These are phyloP conservation scores for Halisarca cf. caerulea DNA, from an alignment of 37 sponge, comb jelly and placozoan genomes.

Conservation along the genomic window DNA sequence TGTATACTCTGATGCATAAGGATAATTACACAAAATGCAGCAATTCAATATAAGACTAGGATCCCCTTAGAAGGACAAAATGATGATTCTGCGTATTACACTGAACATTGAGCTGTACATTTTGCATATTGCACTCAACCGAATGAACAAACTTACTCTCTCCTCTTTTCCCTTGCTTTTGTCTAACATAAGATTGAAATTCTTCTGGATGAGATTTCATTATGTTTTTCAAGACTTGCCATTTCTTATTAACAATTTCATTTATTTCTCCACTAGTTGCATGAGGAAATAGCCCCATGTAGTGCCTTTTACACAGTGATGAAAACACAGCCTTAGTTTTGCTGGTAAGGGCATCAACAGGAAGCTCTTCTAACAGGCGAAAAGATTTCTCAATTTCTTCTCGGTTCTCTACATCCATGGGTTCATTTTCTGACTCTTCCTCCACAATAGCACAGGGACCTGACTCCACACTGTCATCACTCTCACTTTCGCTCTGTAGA, in stretches of 20 bases:
- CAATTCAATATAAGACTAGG: no score
- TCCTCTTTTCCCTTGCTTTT: background rate
- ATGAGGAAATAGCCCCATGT: conserved; percentile 58
- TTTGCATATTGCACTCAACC: no score
- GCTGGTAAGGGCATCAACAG: conserved; percentile 35
- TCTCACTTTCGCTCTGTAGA: background rate
- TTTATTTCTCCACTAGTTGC: conserved; percentile 66
- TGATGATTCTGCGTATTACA: no score
- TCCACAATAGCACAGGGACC: background rate
- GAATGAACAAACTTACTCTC: conserved; percentile 10
- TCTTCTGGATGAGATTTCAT: conserved; percentile 9
- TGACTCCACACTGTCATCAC: conserved; percentile 8
- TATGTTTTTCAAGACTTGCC: conserved; percentile 51
- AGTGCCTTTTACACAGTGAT: background rate
- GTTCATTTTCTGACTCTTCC: background rate
- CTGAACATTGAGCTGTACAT: no score
- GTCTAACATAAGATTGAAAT: background rate
- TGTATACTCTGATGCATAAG: no score
- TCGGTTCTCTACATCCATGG: background rate
- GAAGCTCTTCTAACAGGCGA: conserved; percentile 48
- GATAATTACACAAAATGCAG: no score
- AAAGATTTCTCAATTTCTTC: background rate
- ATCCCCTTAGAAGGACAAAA: no score
- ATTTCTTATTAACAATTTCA: conserved; percentile 49
- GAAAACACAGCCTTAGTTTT: conserved; percentile 12